Evolutionary conservation across 2,113 vertebrate species (phyloP), one percentile per base, ranked within the genome.

Genomic region (Ploceus nigricollis): DNA sequence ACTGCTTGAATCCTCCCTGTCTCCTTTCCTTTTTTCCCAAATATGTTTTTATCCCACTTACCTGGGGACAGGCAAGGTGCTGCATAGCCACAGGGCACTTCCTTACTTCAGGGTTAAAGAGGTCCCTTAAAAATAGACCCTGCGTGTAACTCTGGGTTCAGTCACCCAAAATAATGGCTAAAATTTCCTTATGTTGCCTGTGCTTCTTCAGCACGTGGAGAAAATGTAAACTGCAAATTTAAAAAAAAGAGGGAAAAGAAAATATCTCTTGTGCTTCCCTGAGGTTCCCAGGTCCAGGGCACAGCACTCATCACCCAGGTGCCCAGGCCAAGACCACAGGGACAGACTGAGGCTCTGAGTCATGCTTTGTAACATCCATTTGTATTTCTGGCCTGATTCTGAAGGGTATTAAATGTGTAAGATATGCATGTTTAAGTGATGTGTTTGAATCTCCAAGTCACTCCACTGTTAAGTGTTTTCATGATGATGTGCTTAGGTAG

Each of bases 341-440:
- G 68, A 19, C 44, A n/a, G 68, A 16, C 47, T 12, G 61, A 85
- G 66, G 12, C 1, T 16, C 80, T 66, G 47, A 24, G 24, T 85
- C 33, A 1, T 81, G 64, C 81, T 51, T 53, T 58, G 47, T 31
- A 35, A 35, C 54, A 54, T 11, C 79, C 31, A 1, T 81, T 83
- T 63, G 54, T 71, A 56, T 72, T 94, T 85, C 71, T 56, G 11
- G 82, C 73, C 87, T n/a, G 48, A 10, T 89, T 33, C 65, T 87
- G 85, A 44, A 82, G 48, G 63, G 42, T 48, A 57, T 72, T 69
- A 82, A 65, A 47, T 45, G n/a, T 76, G 65, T 95, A 87, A 97
- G 90, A 92, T 77, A 66, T 84, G 64, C 81, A 86, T 89, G 80
- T 70, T 90, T 27, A 45, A 91, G 78, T 61, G 90, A 69, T 64